Percentiles rank a stretch among this genome's conserved stretches.
Evolutionary conservation across 1,140 invertebrate genomes (phyloP).

Genomic region (Drosophila rufa): DNA sequence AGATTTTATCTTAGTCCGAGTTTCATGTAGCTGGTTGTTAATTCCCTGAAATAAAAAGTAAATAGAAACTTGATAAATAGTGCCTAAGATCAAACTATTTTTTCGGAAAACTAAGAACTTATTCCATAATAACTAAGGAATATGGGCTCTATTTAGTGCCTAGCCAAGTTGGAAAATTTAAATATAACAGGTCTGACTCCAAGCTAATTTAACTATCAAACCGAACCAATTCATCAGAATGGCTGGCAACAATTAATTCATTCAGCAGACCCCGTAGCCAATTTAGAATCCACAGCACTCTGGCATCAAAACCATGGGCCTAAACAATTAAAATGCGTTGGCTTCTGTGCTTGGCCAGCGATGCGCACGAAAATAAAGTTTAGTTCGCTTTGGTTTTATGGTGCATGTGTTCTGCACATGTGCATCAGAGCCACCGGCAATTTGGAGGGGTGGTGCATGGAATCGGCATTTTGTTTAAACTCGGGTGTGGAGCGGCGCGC

Average conservation of each 20-base stretch:
- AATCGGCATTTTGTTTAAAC: constrained; percentile 25
- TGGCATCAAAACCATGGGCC: constrained; percentile 42
- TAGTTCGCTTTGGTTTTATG: constrained; percentile 38
- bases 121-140: no score
- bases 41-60: no score
- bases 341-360: constrained; percentile 54
- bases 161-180: neutral
- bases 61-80: no score
- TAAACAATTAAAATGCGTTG: constrained; percentile 61
- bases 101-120: no score
- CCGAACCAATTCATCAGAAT: constrained; percentile 42
- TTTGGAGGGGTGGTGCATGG: constrained; percentile 26
- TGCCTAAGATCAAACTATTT: no score
- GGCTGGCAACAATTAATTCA: constrained; percentile 47
- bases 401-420: constrained; percentile 66
- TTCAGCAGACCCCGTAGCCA: constrained; percentile 20
- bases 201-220: neutral
- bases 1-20: neutral
- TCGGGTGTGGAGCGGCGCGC: constrained; percentile 2
- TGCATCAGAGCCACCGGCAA: constrained; percentile 23
- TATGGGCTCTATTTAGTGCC: neutral
- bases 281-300: constrained; percentile 8
- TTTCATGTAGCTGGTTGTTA: no score
- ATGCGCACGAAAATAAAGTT: constrained; percentile 70
- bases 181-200: neutral